Percentiles rank a stretch among this genome's conserved stretches.
phyloP scores from a whole-genome alignment of 2,888 invertebrate species.

The Caenorhabditis panamensis region DNA sequence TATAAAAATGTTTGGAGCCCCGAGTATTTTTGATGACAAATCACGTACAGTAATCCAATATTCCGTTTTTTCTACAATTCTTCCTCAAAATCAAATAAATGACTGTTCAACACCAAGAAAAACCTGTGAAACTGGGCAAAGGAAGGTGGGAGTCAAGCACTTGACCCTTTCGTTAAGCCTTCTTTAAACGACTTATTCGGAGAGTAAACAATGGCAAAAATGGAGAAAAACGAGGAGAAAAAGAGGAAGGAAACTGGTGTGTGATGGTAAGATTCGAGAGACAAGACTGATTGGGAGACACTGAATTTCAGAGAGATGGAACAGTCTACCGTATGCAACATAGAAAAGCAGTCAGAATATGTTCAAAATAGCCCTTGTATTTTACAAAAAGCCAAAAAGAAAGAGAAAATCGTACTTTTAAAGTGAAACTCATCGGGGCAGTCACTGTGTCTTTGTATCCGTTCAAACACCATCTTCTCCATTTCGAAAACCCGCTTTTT shows the following conservation, averaged over 20 bases:
- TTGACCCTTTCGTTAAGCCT: slow-evolving; percentile 52
- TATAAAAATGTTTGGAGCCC: no score
- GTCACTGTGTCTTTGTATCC: background rate
- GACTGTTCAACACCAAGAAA: background rate
- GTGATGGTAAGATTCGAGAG: no score
- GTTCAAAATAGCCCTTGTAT: no score
- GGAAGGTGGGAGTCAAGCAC: slow-evolving; percentile 33
- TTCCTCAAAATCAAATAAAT: background rate
- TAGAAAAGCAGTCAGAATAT: no score
- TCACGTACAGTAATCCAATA: no score
- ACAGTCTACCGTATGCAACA: no score
- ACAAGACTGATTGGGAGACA: no score
- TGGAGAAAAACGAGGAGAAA: no score
- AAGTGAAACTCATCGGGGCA: background rate
- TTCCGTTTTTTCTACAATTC: background rate
- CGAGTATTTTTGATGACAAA: no score
- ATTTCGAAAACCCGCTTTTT: background rate
- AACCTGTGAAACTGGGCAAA: background rate
- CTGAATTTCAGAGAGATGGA: no score
- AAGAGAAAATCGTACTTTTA: background rate
- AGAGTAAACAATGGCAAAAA: slow-evolving; percentile 36
- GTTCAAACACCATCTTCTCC: background rate
- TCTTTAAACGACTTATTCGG: slow-evolving; percentile 44
- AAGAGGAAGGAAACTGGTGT: slow-evolving; percentile 1
- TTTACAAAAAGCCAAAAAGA: background rate